Evolutionary conservation across 2,797 vertebrate genomes (phyloP).

Genomic region (Megaceryle alcyon): DNA sequence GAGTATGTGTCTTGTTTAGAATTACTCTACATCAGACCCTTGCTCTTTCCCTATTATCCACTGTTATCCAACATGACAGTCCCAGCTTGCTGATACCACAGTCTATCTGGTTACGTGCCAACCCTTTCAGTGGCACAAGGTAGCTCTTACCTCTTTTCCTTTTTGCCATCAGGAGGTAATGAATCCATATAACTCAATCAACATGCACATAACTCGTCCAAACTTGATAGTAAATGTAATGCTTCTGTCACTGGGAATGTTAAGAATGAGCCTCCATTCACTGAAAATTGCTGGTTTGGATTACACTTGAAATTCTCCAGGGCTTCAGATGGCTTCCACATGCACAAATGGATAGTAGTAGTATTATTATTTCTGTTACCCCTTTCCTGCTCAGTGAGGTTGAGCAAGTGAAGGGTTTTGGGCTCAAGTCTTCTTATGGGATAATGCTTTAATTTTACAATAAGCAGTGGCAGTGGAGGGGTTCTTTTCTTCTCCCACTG

Average conservation of each 20-base stretch:
- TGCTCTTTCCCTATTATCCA: neutral
- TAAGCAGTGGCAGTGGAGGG: neutral
- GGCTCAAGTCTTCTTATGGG: neutral
- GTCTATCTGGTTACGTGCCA: rapidly evolving
- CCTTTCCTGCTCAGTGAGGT: neutral
- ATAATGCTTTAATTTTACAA: neutral
- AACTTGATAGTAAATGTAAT: neutral
- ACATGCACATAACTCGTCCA: neutral
- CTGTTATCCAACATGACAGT: neutral
- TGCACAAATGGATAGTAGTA: neutral
- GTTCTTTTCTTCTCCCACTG: rapidly evolving
- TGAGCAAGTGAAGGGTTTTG: neutral
- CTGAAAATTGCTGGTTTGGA: neutral
- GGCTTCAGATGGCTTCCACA: neutral
- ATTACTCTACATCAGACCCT: neutral
- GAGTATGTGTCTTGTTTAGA: neutral
- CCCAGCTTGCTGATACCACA: rapidly evolving
- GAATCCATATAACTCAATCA: neutral
- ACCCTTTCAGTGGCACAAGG: neutral
- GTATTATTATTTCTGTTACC: neutral
- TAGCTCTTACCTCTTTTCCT: neutral
- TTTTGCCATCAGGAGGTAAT: neutral
- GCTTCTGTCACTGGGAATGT: neutral
- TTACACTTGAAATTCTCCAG: neutral
- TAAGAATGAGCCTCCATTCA: neutral